A percentile compares a stretch with the other conserved stretches of the same genome.
These are phyloP conservation scores for Mormyrops attenuatus DNA, from an alignment of 2,797 vertebrate genomes.

Conservation along the genomic window DNA sequence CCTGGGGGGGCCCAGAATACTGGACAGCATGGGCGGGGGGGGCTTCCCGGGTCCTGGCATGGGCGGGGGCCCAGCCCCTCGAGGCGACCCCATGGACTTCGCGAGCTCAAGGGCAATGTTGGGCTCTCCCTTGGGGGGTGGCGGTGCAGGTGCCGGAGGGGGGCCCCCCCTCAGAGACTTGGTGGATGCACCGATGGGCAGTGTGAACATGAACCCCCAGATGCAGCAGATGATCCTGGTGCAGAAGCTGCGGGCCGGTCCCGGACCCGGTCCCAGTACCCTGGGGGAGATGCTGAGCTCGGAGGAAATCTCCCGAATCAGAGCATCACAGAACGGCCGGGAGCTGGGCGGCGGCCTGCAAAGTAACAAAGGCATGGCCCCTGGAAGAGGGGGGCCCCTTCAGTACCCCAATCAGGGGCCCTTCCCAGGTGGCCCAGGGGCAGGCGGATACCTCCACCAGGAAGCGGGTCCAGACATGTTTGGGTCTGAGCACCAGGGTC, in stretches of 20 bases:
- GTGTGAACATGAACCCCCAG: constrained; percentile 71
- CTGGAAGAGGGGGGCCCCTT: constrained; percentile 60
- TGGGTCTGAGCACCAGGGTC: constrained; percentile 69
- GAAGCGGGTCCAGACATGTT: constrained; percentile 76
- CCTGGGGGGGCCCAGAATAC: constrained; percentile 51
- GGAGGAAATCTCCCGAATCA: constrained; percentile 73
- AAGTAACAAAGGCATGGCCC: constrained; percentile 73
- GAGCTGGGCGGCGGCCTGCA: constrained; percentile 40
- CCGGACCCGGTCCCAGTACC: constrained; percentile 56
- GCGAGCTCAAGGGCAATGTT: constrained; percentile 75
- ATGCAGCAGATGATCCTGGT: constrained; percentile 70
- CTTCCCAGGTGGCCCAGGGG: constrained; percentile 71
- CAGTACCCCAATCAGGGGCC: constrained; percentile 76
- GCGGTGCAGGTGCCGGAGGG: constrained; percentile 34
- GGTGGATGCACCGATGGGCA: constrained; percentile 72
- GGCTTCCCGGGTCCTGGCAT: constrained; percentile 64
- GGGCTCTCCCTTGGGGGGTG: constrained; percentile 70
- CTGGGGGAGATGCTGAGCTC: constrained; percentile 64
- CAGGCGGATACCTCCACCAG: constrained; percentile 72
- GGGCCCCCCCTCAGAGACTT: constrained; percentile 76
- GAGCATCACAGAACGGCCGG: constrained; percentile 67
- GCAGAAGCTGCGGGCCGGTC: constrained; percentile 76
- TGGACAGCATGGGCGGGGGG: constrained; percentile 54
- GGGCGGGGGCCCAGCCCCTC: constrained; percentile 55
- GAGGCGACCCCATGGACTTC: constrained; percentile 81